Evolutionary conservation across 2,888 invertebrate genomes (phyloP).

Genomic region (Xestia xanthographa): DNA sequence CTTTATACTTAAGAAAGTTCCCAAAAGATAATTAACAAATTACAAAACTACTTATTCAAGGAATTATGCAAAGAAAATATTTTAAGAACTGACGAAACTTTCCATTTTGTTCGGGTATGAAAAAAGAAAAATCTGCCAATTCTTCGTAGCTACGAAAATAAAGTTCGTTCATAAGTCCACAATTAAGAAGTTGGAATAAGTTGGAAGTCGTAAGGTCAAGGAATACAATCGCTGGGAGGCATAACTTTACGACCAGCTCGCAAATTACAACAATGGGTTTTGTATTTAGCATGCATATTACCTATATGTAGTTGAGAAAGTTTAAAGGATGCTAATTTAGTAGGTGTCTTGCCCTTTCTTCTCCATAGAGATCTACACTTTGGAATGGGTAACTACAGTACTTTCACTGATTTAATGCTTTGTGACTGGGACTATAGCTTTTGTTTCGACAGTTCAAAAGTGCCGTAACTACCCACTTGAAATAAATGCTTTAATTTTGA

Average conservation of each 20-base stretch:
- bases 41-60: slow-evolving; percentile 41
- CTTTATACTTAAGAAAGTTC: slow-evolving; percentile 17
- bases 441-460: too few relatives aligned
- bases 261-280: slow-evolving; percentile 23
- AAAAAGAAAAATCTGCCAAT: slow-evolving; percentile 53
- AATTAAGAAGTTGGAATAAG: slow-evolving; percentile 55
- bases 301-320: background rate
- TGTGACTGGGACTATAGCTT: too few relatives aligned
- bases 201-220: slow-evolving; percentile 47
- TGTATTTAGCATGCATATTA: slow-evolving; percentile 1
- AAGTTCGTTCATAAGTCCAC: slow-evolving; percentile 54
- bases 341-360: background rate
- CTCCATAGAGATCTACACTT: too few relatives aligned
- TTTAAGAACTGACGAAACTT: slow-evolving; percentile 40
- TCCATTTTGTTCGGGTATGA: slow-evolving; percentile 23
- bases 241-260: slow-evolving; percentile 35
- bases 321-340: background rate
- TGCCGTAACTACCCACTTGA: too few relatives aligned
- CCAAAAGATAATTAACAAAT: slow-evolving; percentile 36
- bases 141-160: slow-evolving; percentile 40
- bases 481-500: too few relatives aligned
- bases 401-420: too few relatives aligned
- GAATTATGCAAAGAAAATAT: slow-evolving; percentile 47
- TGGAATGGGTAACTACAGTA: too few relatives aligned
- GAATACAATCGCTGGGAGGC: slow-evolving; percentile 33